Evolutionary conservation across 2,888 invertebrate genomes (phyloP).

Genomic region (Gortyna flavago): DNA sequence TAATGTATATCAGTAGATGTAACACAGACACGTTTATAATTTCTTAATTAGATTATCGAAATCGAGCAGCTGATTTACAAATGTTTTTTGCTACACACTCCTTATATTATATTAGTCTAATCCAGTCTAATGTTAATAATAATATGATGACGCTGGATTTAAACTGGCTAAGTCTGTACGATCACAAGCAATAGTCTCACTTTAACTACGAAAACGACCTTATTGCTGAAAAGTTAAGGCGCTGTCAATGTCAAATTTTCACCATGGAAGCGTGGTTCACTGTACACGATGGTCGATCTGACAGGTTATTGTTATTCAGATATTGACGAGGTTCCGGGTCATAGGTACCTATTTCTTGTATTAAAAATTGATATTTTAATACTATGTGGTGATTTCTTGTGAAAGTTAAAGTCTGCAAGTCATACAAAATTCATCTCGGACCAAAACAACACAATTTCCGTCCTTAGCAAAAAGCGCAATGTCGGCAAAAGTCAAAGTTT

Average conservation of each 20-base stretch:
- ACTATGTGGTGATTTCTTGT: neutral
- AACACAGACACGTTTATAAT: neutral
- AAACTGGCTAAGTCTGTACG: slow-evolving; percentile 3
- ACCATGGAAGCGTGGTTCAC: neutral
- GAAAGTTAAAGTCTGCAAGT: neutral
- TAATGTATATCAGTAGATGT: neutral
- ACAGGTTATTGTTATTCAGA: slow-evolving; percentile 33
- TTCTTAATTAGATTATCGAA: slow-evolving; percentile 6
- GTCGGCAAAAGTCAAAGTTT: slow-evolving; percentile 25
- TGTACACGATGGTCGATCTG: slow-evolving; percentile 1
- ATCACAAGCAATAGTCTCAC: neutral
- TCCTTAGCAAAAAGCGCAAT: neutral
- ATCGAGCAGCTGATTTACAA: slow-evolving; percentile 30
- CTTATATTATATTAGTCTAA: slow-evolving; percentile 21
- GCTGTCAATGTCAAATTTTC: neutral
- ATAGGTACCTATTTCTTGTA: slow-evolving; percentile 7
- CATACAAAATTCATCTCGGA: neutral
- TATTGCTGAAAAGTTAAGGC: neutral
- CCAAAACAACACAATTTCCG: neutral
- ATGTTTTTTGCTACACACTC: slow-evolving; percentile 6
- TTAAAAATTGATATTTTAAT: slow-evolving; percentile 8
- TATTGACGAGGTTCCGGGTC: slow-evolving; percentile 25
- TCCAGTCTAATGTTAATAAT: slow-evolving; percentile 15
- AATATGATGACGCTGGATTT: slow-evolving; percentile 5
- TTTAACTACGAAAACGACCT: neutral